Evolutionary conservation across 2,888 invertebrate species (phyloP), one percentile per base, ranked within the genome.

Genomic region (Hypselothyrea guttata): DNA sequence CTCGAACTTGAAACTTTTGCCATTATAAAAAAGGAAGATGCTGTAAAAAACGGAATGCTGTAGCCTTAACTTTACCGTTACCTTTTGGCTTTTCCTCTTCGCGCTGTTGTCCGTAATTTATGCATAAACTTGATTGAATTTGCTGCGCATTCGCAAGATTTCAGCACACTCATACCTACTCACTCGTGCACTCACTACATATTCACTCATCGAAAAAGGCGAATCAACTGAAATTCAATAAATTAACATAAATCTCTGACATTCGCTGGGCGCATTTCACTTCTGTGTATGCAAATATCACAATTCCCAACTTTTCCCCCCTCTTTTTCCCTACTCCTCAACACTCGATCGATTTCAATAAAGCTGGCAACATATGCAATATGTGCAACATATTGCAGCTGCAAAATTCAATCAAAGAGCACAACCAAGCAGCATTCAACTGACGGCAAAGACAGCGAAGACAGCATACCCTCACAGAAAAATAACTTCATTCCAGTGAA

Each of bases 41-140:
- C 76, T 74, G 59, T 59, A 49, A 37, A 41, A 28, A 48, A 67
- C 38, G 58, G 69, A 69, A 60, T 40, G 57, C 51, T 52, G 41
- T 40, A 48, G 47, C 40, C 27, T 58, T 59, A 45, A 49, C 61
- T 52, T 64, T 38, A 35, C 33, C 42, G 33, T 28, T 45, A 48
- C 46, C 47, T 56, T 41, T 34, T 30, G n/a, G 16, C 16, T 22
- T 8, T 13, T n/a, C 11, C 13, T 0, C 11, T n/a, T 15, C 16
- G 40, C 57, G 51, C 11, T 49, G 7, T n/a, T 38, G 64, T 40
- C 49, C 61, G 71, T 75, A 84, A 82, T 84, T 78, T 84, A 81
- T 84, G 79, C 84, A 58, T 16, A 64, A 78, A 69, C 63, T 75
- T 71, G 83, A 81, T 84, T 84, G 83, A 84, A 84, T 84, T 75